A percentile compares a stretch with the other conserved stretches of the same genome.
Evolutionary conservation across 2,888 invertebrate genomes (phyloP).

Genomic region (Odontomyia ornata): DNA sequence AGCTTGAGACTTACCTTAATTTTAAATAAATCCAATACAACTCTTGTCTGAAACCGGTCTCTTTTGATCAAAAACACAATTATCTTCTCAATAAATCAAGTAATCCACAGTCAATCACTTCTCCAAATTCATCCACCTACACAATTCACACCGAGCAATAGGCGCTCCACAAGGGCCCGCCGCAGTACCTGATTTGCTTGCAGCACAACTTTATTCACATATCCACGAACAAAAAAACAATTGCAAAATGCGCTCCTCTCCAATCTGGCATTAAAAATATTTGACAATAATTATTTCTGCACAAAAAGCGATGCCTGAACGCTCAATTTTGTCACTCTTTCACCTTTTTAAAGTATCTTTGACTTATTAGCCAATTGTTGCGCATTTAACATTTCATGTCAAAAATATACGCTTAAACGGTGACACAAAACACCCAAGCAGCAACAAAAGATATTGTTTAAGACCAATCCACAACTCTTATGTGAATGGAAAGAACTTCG

Average conservation of each 20-base stretch:
- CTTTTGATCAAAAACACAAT: too few species aligned
- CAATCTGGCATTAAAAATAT: not conserved
- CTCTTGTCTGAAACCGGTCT: not conserved
- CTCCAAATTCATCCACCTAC: slow-evolving; percentile 4
- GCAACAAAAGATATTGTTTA: not conserved
- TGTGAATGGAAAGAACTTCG: slow-evolving; percentile 36
- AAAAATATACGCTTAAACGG: not conserved
- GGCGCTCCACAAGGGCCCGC: slow-evolving; percentile 15
- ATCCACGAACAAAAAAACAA: too few species aligned
- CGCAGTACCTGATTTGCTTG: not conserved
- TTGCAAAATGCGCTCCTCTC: too few species aligned
- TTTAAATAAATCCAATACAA: not conserved
- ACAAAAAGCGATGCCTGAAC: not conserved
- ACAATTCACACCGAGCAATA: not conserved
- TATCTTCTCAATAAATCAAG: not conserved
- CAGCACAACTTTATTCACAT: not conserved
- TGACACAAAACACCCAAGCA: not conserved
- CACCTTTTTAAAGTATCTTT: not conserved
- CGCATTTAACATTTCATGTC: not conserved
- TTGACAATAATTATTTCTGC: not conserved
- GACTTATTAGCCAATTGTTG: slow-evolving; percentile 14
- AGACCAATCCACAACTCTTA: not conserved
- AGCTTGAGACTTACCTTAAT: too few species aligned
- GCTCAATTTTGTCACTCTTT: slow-evolving; percentile 3
- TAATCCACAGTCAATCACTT: not conserved